These are phyloP conservation scores for Bothrops jararaca DNA, from an alignment of 2,113 vertebrate species.

Conservation along the genomic window DNA sequence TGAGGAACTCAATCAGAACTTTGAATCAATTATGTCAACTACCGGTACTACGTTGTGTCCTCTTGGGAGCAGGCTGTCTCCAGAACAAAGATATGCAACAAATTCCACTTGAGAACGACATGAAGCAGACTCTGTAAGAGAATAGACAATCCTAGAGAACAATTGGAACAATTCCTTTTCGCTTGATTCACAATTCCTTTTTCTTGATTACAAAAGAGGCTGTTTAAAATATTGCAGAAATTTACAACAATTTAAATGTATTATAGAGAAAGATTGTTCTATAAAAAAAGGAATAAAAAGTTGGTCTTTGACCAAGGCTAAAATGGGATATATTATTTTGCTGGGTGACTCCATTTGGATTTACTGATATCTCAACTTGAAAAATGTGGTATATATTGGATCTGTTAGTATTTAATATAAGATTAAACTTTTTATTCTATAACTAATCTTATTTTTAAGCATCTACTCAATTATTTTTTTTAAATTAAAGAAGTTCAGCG, in stretches of 20 bases:
- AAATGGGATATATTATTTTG: background rate
- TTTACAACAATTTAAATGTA: background rate
- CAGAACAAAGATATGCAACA: background rate
- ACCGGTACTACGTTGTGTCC: too few species aligned
- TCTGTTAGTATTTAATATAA: background rate
- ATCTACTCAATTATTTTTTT: too few species aligned
- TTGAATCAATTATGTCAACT: too few species aligned
- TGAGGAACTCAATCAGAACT: too few species aligned
- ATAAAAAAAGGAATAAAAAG: background rate
- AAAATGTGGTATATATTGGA: background rate
- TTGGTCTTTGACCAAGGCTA: background rate
- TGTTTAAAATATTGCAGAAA: background rate
- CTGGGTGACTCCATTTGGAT: background rate
- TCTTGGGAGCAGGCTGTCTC: too few species aligned
- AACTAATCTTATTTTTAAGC: too few species aligned
- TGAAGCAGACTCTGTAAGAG: background rate
- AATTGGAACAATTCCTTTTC: background rate
- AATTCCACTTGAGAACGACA: background rate
- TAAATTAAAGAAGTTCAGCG: too few species aligned
- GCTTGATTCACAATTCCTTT: background rate
- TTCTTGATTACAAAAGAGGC: background rate
- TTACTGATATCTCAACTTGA: background rate
- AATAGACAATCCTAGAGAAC: background rate
- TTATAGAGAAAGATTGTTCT: background rate
- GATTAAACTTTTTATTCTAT: background rate